Evolutionary conservation across 1,140 invertebrate species (phyloP).

Genomic region (Rhopalosiphum padi): DNA sequence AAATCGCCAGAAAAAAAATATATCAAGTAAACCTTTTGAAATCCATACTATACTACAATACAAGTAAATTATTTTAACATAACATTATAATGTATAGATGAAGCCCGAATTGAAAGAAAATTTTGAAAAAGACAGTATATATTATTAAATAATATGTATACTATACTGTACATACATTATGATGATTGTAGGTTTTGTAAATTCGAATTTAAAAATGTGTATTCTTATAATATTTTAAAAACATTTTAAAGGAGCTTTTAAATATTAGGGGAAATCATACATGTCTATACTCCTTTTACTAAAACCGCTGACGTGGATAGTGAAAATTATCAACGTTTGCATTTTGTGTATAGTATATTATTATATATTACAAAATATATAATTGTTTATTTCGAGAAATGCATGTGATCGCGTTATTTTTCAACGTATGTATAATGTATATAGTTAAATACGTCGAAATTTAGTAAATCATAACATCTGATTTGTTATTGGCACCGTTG

Average conservation of each 20-base stretch:
- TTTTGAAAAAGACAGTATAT: not conserved
- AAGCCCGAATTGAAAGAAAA: not conserved
- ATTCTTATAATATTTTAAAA: not conserved
- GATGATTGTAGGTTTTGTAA: not conserved
- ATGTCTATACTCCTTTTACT: not conserved
- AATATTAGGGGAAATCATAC: not conserved
- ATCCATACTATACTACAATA: not conserved
- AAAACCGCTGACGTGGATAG: not conserved
- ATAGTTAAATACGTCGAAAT: not conserved
- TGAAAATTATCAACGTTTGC: not conserved
- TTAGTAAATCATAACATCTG: conserved; percentile 29
- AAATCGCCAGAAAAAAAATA: not conserved
- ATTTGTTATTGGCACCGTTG: conserved; percentile 11
- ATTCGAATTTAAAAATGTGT: not conserved
- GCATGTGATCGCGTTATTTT: conserved; percentile 20
- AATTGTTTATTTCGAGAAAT: not conserved
- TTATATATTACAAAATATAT: not conserved
- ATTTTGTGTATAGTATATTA: not conserved
- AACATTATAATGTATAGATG: not conserved
- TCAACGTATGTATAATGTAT: not conserved
- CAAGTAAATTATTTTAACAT: not conserved
- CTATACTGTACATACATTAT: not conserved
- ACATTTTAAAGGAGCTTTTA: not conserved
- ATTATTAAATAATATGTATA: not conserved
- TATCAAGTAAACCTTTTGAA: too few species aligned